Percentiles rank a stretch among this genome's conserved stretches.
phyloP scores from a whole-genome alignment of 2,797 vertebrate genomes.

The Kryptolebias ocellatus region DNA sequence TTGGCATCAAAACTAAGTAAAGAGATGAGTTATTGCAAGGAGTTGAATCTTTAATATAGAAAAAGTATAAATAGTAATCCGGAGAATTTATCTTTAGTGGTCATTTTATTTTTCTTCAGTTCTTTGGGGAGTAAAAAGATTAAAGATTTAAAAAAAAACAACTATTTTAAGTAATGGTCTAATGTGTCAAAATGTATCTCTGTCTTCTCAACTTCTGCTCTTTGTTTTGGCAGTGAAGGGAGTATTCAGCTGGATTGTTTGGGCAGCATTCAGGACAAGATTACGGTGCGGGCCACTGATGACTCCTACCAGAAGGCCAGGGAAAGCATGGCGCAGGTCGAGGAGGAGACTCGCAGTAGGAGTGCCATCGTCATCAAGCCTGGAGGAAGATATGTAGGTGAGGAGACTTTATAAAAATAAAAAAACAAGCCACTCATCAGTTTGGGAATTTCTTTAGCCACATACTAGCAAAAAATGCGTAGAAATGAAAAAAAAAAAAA shows the following conservation, averaged over 20 bases:
- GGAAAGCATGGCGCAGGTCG: conserved; percentile 95
- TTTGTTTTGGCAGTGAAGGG: conserved; percentile 85
- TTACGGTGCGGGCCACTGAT: conserved; percentile 96
- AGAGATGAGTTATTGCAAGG: conserved; percentile 15
- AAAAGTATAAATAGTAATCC: conserved; percentile 8
- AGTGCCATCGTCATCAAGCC: conserved; percentile 96
- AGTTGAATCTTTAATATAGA: background rate
- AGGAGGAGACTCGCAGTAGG: conserved; percentile 96
- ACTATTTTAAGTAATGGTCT: background rate
- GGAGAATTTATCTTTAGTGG: background rate
- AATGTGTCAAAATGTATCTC: background rate
- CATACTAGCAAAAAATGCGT: background rate
- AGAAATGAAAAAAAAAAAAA: background rate
- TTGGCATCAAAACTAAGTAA: conserved; percentile 21
- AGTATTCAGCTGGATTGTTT: conserved; percentile 94
- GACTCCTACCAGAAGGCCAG: conserved; percentile 98
- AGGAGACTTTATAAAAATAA: conserved; percentile 50
- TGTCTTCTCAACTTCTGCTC: conserved; percentile 3
- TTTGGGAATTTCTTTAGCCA: background rate
- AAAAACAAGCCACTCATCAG: background rate
- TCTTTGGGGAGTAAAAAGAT: background rate
- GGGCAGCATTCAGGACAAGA: conserved; percentile 97
- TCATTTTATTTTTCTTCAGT: background rate
- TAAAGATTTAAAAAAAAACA: too few relatives aligned
- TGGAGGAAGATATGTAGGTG: conserved; percentile 92